A percentile compares a stretch with the other conserved stretches of the same genome.
These are phyloP conservation scores for Zelleria hepariella DNA, from an alignment of 2,888 invertebrate species.

Conservation along the genomic window DNA sequence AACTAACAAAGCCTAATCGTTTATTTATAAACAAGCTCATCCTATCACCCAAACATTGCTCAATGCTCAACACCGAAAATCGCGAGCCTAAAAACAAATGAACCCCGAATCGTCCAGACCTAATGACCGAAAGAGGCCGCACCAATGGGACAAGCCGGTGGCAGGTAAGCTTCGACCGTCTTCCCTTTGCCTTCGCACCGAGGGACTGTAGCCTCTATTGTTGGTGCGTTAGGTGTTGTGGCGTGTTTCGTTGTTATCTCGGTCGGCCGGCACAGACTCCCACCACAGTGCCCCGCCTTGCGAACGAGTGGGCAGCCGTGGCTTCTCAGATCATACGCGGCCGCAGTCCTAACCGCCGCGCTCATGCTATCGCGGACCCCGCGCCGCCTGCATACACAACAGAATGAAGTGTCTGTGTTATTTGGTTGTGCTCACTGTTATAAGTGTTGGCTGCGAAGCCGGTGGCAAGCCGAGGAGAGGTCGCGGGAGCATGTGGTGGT, in stretches of 20 bases:
- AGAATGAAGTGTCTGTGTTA: slow-evolving; percentile 71
- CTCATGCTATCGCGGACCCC: slow-evolving; percentile 40
- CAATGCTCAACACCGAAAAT: slow-evolving; percentile 1
- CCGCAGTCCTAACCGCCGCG: slow-evolving; percentile 43
- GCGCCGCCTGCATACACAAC: slow-evolving; percentile 42
- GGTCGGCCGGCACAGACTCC: slow-evolving; percentile 23
- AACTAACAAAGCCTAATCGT: not conserved
- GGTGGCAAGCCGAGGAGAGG: slow-evolving; percentile 80
- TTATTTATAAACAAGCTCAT: not conserved
- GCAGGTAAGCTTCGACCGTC: slow-evolving; percentile 35
- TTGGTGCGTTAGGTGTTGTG: slow-evolving; percentile 12
- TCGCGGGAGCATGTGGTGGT: slow-evolving; percentile 95
- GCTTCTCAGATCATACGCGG: slow-evolving; percentile 27
- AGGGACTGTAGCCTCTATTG: not conserved
- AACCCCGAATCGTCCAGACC: slow-evolving; percentile 22
- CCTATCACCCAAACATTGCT: not conserved
- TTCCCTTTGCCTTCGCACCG: not conserved
- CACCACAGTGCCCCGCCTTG: slow-evolving; percentile 60
- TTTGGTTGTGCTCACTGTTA: slow-evolving; percentile 62
- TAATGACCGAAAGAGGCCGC: slow-evolving; percentile 50
- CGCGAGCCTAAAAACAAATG: slow-evolving; percentile 9
- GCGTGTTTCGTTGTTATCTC: not conserved
- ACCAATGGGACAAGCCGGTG: slow-evolving; percentile 53
- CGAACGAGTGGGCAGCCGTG: slow-evolving; percentile 23
- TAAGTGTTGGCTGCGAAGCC: slow-evolving; percentile 59